phyloP scores from a whole-genome alignment of 2,888 invertebrate genomes.

The Pterostichus madidus region DNA sequence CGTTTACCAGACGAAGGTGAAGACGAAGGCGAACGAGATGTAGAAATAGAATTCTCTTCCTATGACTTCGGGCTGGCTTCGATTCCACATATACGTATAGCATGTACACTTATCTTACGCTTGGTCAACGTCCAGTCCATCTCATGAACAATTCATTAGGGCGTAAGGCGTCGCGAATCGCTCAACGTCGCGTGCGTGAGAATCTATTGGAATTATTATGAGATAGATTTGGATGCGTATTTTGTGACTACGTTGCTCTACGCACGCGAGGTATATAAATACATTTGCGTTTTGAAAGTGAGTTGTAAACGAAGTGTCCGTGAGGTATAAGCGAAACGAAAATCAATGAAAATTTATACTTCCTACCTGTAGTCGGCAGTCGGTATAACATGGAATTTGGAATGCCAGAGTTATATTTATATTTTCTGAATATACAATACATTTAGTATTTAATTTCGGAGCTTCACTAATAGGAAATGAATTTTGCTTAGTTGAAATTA shows the following conservation, averaged over 20 bases:
- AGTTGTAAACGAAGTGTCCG: constrained; percentile 22
- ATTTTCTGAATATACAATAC: no score
- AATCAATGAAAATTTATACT: constrained; percentile 31
- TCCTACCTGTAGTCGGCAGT: neutral
- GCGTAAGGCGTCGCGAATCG: constrained; percentile 15
- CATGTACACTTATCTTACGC: neutral
- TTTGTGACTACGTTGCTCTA: neutral
- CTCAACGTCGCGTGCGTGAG: constrained; percentile 31
- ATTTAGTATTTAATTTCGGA: no score
- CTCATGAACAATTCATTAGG: constrained; percentile 61
- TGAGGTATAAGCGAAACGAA: neutral
- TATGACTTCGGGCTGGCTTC: neutral
- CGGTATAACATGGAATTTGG: neutral
- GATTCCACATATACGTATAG: constrained; percentile 1
- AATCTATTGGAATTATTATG: constrained; percentile 30
- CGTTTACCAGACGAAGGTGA: neutral
- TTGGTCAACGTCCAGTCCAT: neutral
- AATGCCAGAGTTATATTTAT: no score
- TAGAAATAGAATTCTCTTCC: neutral
- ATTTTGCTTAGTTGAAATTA: no score
- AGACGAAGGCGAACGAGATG: neutral
- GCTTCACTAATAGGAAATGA: no score
- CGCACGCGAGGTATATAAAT: constrained; percentile 14
- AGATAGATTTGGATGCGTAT: constrained; percentile 49
- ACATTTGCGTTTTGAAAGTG: constrained; percentile 3